A percentile compares a stretch with the other conserved stretches of the same genome.
phyloP scores from a whole-genome alignment of 2,888 invertebrate genomes.

The Hyppa rectilinea region DNA sequence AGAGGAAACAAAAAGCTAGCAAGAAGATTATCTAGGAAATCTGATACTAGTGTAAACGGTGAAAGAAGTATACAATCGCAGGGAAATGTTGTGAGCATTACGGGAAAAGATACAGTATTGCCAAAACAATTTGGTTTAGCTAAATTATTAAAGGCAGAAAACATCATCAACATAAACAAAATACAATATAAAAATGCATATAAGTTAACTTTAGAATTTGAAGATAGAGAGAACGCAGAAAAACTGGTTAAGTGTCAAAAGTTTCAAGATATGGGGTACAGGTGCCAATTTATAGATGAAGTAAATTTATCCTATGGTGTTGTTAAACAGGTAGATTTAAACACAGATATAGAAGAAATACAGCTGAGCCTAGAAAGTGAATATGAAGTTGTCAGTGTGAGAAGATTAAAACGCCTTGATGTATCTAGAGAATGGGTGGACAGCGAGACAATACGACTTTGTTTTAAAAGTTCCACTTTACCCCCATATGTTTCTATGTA shows the following conservation, averaged over 20 bases:
- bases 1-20: not conserved
- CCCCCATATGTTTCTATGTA: not conserved
- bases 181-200: no score
- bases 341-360: not conserved
- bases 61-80: no score
- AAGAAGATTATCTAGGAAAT: no score
- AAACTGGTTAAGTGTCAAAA: slow-evolving; percentile 1
- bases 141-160: not conserved
- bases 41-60: no score
- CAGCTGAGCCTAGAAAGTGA: not conserved
- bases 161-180: no score
- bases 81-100: no score
- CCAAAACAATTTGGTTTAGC: slow-evolving; percentile 5
- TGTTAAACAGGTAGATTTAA: not conserved
- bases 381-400: not conserved
- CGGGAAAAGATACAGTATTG: not conserved
- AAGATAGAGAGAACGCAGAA: no score
- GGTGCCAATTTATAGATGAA: not conserved
- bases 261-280: not conserved
- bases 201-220: not conserved
- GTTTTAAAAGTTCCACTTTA: slow-evolving; percentile 1
- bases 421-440: not conserved
- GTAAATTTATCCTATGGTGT: not conserved
- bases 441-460: not conserved
- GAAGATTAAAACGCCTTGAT: not conserved